Evolutionary conservation across 2,888 invertebrate species (phyloP), one percentile per base, ranked within the genome.

Genomic region (Volucella inanis): DNA sequence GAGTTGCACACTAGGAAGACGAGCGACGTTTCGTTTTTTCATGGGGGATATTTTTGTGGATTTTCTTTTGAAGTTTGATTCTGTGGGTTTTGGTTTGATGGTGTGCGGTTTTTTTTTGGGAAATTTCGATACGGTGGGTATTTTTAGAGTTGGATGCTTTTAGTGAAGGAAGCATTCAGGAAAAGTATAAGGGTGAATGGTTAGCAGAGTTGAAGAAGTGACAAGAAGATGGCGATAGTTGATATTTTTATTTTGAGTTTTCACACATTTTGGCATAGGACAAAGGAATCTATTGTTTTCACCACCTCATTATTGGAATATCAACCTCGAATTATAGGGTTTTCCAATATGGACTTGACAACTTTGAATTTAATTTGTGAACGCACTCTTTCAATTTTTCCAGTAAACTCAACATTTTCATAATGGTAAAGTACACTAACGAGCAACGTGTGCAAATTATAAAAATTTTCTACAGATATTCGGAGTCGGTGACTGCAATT

Each of bases 1-100:
- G 68, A 70, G 52, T 72, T 85, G 77, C 85, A 85, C 85, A 85
- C 85, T 85, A 81, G 43, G 71, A 71, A 68, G 81, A 72, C 81
- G 57, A 77, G 61, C 81, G 68, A 85, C 85, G 85, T 76, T 54
- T 81, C 71, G 61, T 43, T 62, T 62, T 70, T 43, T 72, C 43
- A 18, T 54, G 67, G 59, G 62, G 70, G 71, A 61, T 62, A 62
- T 80, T 83, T 81, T 81, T 68, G 61, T 72, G 57, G 43, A 72
- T 81, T 85, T 76, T 77, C 71, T 71, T 85, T 85, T 85, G 61
- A 67, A 67, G 75, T 62, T 61, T 67, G 52, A 61, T 79, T 79
- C 74, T 77, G 67, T 65, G 43, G 59, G 11, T 31, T 50, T 55
- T 57, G 49, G 41, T 31, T 52, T 68, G 12, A 11, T 70, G 49